Conservation (phyloP, 2,888 invertebrate genomes). For the Scotopteryx bipunctaria region DNA sequence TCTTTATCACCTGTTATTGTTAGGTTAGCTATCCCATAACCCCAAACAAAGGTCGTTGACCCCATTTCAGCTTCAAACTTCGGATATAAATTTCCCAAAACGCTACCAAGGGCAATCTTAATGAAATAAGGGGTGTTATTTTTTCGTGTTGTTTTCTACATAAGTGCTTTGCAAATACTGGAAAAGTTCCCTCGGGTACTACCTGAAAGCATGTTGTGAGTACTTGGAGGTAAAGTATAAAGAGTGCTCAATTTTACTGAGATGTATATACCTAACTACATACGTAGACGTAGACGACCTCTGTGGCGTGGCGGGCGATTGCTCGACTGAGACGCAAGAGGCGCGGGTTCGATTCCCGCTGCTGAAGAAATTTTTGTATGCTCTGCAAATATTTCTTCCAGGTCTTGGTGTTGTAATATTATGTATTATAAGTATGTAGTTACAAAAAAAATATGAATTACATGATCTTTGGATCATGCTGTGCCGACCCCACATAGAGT, state of each 20-base stretch:
- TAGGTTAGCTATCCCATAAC: background rate
- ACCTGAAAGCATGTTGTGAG: constrained; percentile 48
- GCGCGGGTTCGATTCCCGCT: too few relatives aligned
- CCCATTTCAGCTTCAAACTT: constrained; percentile 24
- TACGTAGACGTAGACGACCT: too few relatives aligned
- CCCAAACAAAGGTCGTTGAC: background rate
- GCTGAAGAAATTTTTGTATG: too few relatives aligned
- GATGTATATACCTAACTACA: background rate
- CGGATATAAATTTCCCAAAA: constrained; percentile 38
- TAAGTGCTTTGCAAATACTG: constrained; percentile 47
- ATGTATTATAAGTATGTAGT: too few relatives aligned
- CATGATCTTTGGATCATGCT: too few relatives aligned
- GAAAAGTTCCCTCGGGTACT: constrained; percentile 47
- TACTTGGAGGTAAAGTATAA: background rate
- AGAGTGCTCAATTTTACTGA: background rate
- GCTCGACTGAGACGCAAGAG: too few relatives aligned
- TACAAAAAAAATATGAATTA: too few relatives aligned
- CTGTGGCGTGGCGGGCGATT: too few relatives aligned
- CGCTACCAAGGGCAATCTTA: constrained; percentile 43
- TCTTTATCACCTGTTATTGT: too few relatives aligned
- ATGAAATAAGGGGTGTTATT: constrained; percentile 43
- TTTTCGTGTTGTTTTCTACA: constrained; percentile 44
- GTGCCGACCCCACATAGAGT: too few relatives aligned
- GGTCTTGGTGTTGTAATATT: too few relatives aligned
- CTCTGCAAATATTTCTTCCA: too few relatives aligned